phyloP scores from a whole-genome alignment of 1,140 invertebrate species.

The Andricus grossulariae region DNA sequence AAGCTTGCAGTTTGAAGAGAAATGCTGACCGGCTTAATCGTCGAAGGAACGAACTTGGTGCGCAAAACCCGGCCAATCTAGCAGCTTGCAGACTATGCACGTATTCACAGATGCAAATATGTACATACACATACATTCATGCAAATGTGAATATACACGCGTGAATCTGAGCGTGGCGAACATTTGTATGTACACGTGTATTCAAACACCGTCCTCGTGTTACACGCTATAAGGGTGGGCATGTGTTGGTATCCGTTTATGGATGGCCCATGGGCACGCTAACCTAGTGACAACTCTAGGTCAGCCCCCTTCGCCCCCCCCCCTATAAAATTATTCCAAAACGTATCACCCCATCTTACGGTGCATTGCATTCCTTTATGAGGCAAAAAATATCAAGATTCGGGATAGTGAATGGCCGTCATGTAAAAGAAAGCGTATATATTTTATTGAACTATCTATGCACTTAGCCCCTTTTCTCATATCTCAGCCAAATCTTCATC shows the following conservation, averaged over 20 bases:
- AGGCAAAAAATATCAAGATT: no score
- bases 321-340: neutral
- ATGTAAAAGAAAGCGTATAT: no score
- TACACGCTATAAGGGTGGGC: slow-evolving; percentile 47
- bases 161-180: neutral
- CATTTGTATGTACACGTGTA: neutral
- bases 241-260: slow-evolving; percentile 59
- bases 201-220: slow-evolving; percentile 5
- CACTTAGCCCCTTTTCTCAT: no score
- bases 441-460: no score
- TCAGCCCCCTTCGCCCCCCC: slow-evolving; percentile 47
- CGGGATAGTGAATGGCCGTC: no score
- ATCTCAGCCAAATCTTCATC: no score
- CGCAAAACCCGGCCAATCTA: slow-evolving; percentile 12
- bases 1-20: slow-evolving; percentile 23
- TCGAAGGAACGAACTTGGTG: slow-evolving; percentile 11
- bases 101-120: slow-evolving; percentile 23
- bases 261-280: slow-evolving; percentile 69
- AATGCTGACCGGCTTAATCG: slow-evolving; percentile 23
- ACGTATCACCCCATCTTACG: no score
- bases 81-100: slow-evolving; percentile 32
- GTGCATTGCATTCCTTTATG: no score
- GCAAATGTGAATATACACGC: neutral
- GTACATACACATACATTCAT: neutral
- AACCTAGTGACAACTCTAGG: slow-evolving; percentile 73